These are phyloP conservation scores for Incurvaria masculella DNA, from an alignment of 2,888 invertebrate genomes.

Conservation along the genomic window DNA sequence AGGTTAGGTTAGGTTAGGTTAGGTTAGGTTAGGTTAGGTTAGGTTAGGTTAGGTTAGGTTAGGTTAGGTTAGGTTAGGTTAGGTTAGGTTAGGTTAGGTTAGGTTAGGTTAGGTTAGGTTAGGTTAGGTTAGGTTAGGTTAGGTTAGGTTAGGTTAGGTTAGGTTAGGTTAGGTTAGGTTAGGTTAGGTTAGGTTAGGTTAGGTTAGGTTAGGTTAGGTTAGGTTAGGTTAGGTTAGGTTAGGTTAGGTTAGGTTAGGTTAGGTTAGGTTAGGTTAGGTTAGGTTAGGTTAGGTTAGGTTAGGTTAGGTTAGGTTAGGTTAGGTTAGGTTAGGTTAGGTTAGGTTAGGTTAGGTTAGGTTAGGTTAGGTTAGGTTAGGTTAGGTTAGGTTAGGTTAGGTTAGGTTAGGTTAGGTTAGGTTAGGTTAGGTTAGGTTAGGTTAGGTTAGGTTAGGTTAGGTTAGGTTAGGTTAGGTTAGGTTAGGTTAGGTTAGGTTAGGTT, in stretches of 20 bases:
- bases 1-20: slow-evolving; percentile 12
- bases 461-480: no score
- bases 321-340: no score
- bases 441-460: no score
- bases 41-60: slow-evolving; percentile 12
- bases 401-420: no score
- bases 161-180: slow-evolving; percentile 13
- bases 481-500: no score
- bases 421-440: no score
- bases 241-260: slow-evolving; percentile 14
- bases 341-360: no score
- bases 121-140: slow-evolving; percentile 12
- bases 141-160: slow-evolving; percentile 12
- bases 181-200: slow-evolving; percentile 12
- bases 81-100: slow-evolving; percentile 10
- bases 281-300: slow-evolving; percentile 9
- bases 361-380: no score
- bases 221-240: slow-evolving; percentile 10
- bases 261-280: slow-evolving; percentile 12
- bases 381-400: no score
- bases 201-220: slow-evolving; percentile 12
- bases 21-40: slow-evolving; percentile 12
- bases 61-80: slow-evolving; percentile 12
- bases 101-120: slow-evolving; percentile 11
- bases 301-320: slow-evolving; percentile 7